Evolutionary conservation across 2,113 vertebrate species (phyloP).

Genomic region (Centropus bengalensis): DNA sequence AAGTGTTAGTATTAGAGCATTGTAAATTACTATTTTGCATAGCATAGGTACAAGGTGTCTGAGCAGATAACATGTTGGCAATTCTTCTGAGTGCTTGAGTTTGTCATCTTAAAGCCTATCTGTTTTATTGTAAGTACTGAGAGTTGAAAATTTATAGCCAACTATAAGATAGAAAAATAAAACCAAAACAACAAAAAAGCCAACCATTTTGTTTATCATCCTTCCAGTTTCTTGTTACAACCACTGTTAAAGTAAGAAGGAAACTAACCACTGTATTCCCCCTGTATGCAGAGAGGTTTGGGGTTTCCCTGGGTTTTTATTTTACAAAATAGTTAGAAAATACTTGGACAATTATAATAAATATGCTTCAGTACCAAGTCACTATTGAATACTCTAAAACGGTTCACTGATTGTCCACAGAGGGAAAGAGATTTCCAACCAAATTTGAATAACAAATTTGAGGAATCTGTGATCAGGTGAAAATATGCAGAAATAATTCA

Average conservation of each 20-base stretch:
- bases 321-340: background rate
- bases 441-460: background rate
- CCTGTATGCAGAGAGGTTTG: rapidly evolving
- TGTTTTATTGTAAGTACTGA: background rate
- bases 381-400: background rate
- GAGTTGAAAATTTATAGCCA: background rate
- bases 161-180: background rate
- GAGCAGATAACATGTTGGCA: rapidly evolving
- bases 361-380: background rate
- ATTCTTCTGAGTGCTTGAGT: background rate
- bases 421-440: background rate
- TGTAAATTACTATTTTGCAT: background rate
- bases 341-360: background rate
- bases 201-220: background rate
- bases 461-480: background rate
- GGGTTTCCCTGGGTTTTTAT: background rate
- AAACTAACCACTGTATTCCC: background rate
- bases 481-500: background rate
- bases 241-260: background rate
- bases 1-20: background rate
- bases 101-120: background rate
- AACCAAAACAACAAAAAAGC: background rate
- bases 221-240: background rate
- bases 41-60: background rate
- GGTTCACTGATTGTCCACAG: background rate